These are phyloP conservation scores for Epirrita christyi DNA, from an alignment of 2,888 invertebrate species.

Conservation along the genomic window DNA sequence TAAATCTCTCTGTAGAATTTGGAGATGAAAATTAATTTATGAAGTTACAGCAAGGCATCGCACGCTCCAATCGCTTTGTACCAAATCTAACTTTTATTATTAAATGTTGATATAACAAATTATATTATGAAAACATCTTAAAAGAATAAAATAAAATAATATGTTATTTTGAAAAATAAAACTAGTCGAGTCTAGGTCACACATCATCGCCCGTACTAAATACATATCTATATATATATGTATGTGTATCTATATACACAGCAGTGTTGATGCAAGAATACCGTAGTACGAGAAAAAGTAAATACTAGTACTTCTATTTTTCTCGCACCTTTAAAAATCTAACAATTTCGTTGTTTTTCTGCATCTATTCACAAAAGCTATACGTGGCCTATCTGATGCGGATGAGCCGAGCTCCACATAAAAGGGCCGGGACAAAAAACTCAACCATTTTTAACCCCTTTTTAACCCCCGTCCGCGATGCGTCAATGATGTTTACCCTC, in stretches of 20 bases:
- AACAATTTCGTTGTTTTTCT: constrained; percentile 20
- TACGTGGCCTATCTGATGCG: constrained; percentile 30
- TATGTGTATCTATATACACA: too few species aligned
- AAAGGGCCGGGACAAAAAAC: constrained; percentile 62
- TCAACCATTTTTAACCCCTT: constrained; percentile 66
- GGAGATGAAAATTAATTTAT: constrained; percentile 25
- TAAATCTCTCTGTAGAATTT: constrained; percentile 23
- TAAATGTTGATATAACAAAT: too few species aligned
- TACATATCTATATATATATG: too few species aligned
- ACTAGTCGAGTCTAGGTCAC: too few species aligned
- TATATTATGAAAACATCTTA: too few species aligned
- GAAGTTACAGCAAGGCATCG: constrained; percentile 6
- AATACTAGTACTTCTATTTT: background rate
- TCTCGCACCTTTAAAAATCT: constrained; percentile 8
- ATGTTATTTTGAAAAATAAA: too few species aligned
- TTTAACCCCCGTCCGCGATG: constrained; percentile 65
- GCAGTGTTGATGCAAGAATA: too few species aligned
- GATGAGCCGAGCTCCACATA: constrained; percentile 46
- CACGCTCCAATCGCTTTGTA: background rate
- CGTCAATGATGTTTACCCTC: constrained; percentile 77
- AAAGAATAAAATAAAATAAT: too few species aligned
- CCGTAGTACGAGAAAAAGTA: too few species aligned
- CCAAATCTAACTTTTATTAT: too few species aligned
- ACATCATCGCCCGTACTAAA: too few species aligned
- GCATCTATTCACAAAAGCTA: constrained; percentile 33